Evolutionary conservation across 2,888 invertebrate genomes (phyloP), one percentile per base, ranked within the genome.

Genomic region (Hoplodrina blanda): DNA sequence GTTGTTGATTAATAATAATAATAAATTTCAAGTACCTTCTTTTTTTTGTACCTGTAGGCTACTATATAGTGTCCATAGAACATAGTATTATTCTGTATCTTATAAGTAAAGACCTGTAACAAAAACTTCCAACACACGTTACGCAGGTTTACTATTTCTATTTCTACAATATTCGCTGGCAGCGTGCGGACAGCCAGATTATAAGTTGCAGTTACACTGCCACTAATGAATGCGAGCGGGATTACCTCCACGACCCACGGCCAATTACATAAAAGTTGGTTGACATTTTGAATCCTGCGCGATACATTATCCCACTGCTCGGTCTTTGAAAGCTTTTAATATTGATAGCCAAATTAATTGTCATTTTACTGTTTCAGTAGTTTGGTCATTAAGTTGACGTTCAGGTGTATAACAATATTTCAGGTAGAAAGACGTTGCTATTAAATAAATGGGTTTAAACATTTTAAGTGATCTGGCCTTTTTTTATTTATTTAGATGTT

Each of bases 141-240:
- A 59, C 54, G 41, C 13, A 25, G 30, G 71, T 46, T 44, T 53
- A 62, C 59, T 73, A 70, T 73, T 70, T 66, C 59, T 76, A 70
- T 73, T 69, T 66, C 65, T 52, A 65, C 37, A 65, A 76, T 69
- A 81, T 76, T 50, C 53, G 60, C 63, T 62, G 53, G 17, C 62
- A 65, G 56, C 62, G 75, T 69, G 71, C 76, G 79, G 84, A 84
- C 83, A 82, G 79, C 73, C 80, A 88, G 92, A 91, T 92, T 93
- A 93, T 89, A 91, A 92, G 90, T 93, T 92, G 90, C 89, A 89
- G 84, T 90, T 89, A 87, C 87, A 87, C 78, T 74, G 84, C 74
- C 84, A 80, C 87, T 92, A 93, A 93, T 93, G 91, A 93, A 91
- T 91, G 89, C 89, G 88, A 88, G 84, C 73, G 81, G 91, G 92